Conservation (phyloP, 2,888 invertebrate species). For the Aphidius colemani region DNA sequence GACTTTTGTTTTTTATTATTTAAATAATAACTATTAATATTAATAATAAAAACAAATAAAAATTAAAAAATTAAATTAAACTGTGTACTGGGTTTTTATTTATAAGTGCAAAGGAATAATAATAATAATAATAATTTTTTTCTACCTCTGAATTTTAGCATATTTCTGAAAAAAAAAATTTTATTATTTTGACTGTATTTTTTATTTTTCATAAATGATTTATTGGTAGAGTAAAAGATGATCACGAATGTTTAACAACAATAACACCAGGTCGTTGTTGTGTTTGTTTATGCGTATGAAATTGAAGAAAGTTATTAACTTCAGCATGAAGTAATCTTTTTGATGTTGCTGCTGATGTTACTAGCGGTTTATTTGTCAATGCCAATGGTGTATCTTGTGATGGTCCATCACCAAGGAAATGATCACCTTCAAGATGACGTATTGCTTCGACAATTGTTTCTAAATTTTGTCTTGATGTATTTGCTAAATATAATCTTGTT, state of each 20-base stretch:
- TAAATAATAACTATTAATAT: no score
- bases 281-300: conserved; percentile 63
- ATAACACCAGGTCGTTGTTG: conserved; percentile 85
- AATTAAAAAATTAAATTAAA: not conserved
- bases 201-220: conserved; percentile 33
- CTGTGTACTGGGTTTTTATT: no score
- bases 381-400: conserved; percentile 56
- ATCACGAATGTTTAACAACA: conserved; percentile 80
- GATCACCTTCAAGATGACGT: conserved; percentile 95
- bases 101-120: not conserved
- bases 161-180: not conserved
- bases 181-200: conserved; percentile 14
- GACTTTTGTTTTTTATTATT: no score
- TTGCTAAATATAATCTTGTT: conserved; percentile 65
- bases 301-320: conserved; percentile 69
- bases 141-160: not conserved
- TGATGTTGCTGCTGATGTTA: conserved; percentile 22
- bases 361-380: conserved; percentile 53
- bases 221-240: conserved; percentile 43
- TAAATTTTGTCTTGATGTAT: conserved; percentile 89
- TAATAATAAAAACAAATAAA: not conserved
- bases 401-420: conserved; percentile 82
- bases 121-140: not conserved
- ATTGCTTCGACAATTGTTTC: conserved; percentile 99
- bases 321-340: conserved; percentile 63